phyloP scores from a whole-genome alignment of 1,140 invertebrate species.

The Orussus abietinus region DNA sequence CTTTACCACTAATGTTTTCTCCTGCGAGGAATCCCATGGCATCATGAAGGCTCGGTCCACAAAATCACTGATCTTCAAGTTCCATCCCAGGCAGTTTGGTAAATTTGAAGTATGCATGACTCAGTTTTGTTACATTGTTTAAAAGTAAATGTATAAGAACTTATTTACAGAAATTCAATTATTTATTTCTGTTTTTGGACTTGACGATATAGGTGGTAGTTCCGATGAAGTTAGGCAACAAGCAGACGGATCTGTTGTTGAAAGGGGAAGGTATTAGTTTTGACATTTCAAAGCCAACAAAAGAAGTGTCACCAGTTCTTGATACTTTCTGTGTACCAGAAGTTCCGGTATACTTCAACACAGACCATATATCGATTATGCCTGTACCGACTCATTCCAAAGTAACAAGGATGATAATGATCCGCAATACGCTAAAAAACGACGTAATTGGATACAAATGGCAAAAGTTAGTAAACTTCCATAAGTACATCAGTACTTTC shows the following conservation, averaged over 20 bases:
- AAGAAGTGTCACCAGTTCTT: conserved; percentile 7
- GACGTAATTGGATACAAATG: conserved; percentile 33
- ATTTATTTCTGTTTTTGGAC: conserved; percentile 13
- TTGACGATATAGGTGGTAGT: conserved; percentile 24
- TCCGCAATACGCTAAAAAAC: conserved; percentile 29
- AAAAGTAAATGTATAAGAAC: too few relatives aligned
- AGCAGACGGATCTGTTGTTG: conserved; percentile 19
- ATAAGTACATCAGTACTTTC: too few relatives aligned
- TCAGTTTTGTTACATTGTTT: conserved; percentile 4
- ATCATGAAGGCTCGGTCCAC: conserved; percentile 12
- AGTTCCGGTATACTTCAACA: conserved; percentile 32
- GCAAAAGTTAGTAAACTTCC: conserved; percentile 25
- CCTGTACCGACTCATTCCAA: conserved; percentile 18
- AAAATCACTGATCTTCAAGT: conserved; percentile 31
- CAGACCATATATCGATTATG: conserved; percentile 20
- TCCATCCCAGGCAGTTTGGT: conserved; percentile 29
- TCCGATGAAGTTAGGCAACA: conserved; percentile 24
- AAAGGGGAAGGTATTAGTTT: conserved; percentile 19
- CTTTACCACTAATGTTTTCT: conserved; percentile 27
- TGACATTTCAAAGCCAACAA: conserved; percentile 5
- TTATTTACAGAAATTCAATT: not conserved
- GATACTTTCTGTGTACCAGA: conserved; percentile 18
- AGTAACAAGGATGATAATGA: conserved; percentile 27
- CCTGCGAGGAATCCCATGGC: conserved; percentile 23
- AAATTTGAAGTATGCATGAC: conserved; percentile 23